phyloP scores from a whole-genome alignment of 2,888 invertebrate species.

The Ctenicera cuprea region DNA sequence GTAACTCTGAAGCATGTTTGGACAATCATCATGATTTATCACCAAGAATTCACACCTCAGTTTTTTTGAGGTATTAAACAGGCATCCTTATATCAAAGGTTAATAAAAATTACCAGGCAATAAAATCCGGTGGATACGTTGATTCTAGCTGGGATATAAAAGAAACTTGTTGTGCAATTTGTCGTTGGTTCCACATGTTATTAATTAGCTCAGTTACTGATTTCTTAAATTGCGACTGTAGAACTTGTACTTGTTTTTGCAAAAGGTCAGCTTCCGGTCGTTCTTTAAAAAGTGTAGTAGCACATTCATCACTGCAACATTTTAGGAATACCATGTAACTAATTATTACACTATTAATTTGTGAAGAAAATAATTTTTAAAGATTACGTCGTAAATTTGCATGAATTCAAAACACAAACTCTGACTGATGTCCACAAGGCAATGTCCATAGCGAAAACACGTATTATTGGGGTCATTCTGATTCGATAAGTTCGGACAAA shows the following conservation, averaged over 20 bases:
- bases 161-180: slow-evolving; percentile 44
- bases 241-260: neutral
- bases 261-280: neutral
- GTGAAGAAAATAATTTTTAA: too few species aligned
- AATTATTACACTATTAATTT: too few species aligned
- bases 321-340: neutral
- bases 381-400: too few species aligned
- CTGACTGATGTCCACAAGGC: too few species aligned
- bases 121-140: slow-evolving; percentile 32
- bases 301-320: neutral
- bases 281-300: neutral
- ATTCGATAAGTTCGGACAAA: too few species aligned
- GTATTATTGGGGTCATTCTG: too few species aligned
- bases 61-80: too few species aligned
- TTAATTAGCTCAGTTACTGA: slow-evolving; percentile 33
- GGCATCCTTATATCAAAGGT: neutral
- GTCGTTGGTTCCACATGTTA: slow-evolving; percentile 42
- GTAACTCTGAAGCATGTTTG: too few species aligned
- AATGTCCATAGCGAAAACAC: too few species aligned
- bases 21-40: too few species aligned
- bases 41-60: too few species aligned
- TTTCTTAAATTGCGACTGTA: neutral
- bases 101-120: slow-evolving; percentile 48
- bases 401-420: too few species aligned
- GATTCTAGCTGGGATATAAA: slow-evolving; percentile 41